Base-by-base conservation (phyloP, 2,797 vertebrate genomes). In the Echeneis naucrates region DNA sequence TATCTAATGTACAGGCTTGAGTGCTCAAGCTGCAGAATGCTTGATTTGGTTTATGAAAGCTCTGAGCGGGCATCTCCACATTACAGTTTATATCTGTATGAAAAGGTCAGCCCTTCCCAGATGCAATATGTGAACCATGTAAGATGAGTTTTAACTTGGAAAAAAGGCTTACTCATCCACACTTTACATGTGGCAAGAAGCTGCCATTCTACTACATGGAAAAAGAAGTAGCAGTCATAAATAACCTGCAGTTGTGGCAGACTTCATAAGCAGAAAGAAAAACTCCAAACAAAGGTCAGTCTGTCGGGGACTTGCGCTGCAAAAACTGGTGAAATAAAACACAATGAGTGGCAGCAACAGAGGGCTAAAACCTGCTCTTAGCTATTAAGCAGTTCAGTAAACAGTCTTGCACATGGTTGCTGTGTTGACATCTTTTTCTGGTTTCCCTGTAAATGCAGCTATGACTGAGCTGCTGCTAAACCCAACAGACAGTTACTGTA, bases 211-310 rank as follows among this genome's bases (percentile, higher is more conserved):
- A 68, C 38, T 24, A 21, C n/a, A 13, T 58, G 7, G 40, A 24
- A n/a, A 54, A n/a, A 33, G 19, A 10, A 44, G 32, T 47, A 47
- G 21, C 35, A 71, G 53, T 66, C 50, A 72, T 53, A 72, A 82
- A 83, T 68, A 75, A 68, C 75, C 83, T 64, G 56, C 56, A 24
- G 78, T 72, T 77, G 58, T 71, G 63, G 62, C 56, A 66, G 64
- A 54, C 33, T 52, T 56, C 30, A 47, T 58, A 68, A 60, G 73
- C 0, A n/a, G 16, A 79, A 42, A 65, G 30, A 77, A 86, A 82
- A 51, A 66, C 33, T n/a, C 27, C 48, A 75, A 73, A 68, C 59
- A 81, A 87, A 90, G 76, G 78, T 83, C 84, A 75, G 47, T 51
- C 33, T 37, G 59, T 69, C 58, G 77, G 77, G 65, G 71, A 68